Evolutionary conservation across 2,888 invertebrate genomes (phyloP), one percentile per base, ranked within the genome.

Genomic region (Drymonia ruficornis): DNA sequence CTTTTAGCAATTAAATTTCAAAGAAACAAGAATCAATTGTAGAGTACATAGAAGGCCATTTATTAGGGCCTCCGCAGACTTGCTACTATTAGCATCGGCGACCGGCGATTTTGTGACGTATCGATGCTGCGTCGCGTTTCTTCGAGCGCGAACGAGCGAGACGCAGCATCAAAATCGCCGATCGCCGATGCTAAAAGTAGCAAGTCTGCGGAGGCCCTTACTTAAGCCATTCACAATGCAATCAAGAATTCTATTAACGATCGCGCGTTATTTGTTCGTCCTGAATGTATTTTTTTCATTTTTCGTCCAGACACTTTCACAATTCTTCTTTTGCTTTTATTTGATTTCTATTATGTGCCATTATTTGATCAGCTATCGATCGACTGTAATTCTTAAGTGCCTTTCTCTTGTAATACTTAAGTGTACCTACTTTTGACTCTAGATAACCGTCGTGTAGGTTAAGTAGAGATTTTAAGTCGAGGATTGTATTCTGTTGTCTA

Each of bases 321-420:
- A 45, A 45, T 15, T 15, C 7, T 7, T 9, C 23, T 45, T 42
- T 42, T 45, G 28, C 28, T 45, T 45, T 45, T 45, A 45, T 45
- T 45, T 1, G 28, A 45, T 45, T 45, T 45, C 28, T 45, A 28
- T 45, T 45, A 19, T 19, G 45, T 45, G 28, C 28, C 13, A 43
- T 18, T 45, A 45, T 45, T 45, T 45, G 28, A 8, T 45, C 9
- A 28, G 28, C 28, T 15, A 28, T 45, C 28, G 45, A 45, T 45
- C 28, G 45, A 13, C 19, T 23, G 5, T 45, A 7, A 28, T 28
- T 45, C n/a, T 12, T 45, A 15, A 28, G 45, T 28, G 45, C 28
- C 45, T 45, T 45, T 45, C 45, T 45, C 45, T 45, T 45, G 23
- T 45, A 45, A 28, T 45, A 45, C 28, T 28, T 28, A 15, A 9